These are phyloP conservation scores for Ammodytes dubius DNA, from an alignment of 2,113 vertebrate species.

Conservation along the genomic window DNA sequence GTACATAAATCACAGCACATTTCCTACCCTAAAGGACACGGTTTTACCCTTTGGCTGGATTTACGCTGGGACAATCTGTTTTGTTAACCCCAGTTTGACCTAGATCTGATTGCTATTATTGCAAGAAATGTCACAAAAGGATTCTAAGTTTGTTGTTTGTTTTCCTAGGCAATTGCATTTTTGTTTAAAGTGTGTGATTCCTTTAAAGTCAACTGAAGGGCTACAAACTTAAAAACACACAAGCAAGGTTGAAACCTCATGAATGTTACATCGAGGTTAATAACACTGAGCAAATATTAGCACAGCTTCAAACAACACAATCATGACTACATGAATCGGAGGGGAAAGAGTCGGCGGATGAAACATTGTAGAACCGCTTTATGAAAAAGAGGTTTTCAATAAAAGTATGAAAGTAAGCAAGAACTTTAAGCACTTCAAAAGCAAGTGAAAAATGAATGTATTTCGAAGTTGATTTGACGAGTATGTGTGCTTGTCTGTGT, in stretches of 20 bases:
- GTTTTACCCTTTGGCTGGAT: constrained; percentile 63
- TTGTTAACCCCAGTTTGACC: constrained; percentile 41
- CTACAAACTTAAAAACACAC: constrained; percentile 24
- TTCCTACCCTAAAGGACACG: constrained; percentile 66
- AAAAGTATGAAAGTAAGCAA: no score
- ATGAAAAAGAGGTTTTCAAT: background rate
- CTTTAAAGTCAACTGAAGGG: constrained; percentile 42
- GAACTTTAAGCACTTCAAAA: background rate
- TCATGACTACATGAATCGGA: constrained; percentile 38
- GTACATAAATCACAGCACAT: constrained; percentile 74
- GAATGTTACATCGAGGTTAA: constrained; percentile 63
- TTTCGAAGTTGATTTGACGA: background rate
- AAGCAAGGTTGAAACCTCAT: constrained; percentile 46
- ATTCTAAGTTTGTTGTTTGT: background rate
- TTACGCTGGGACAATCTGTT: constrained; percentile 52
- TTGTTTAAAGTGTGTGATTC: constrained; percentile 2
- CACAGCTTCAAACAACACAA: constrained; percentile 59
- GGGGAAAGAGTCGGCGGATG: constrained; percentile 7
- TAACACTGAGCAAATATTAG: constrained; percentile 64
- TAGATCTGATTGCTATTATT: constrained; percentile 29
- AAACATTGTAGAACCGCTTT: constrained; percentile 6
- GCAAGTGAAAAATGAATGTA: background rate
- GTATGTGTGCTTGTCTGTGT: background rate
- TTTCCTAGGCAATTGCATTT: background rate
- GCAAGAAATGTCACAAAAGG: constrained; percentile 9